These are phyloP conservation scores for Ariopsis seemanni DNA, from an alignment of 2,113 vertebrate genomes.

Conservation along the genomic window DNA sequence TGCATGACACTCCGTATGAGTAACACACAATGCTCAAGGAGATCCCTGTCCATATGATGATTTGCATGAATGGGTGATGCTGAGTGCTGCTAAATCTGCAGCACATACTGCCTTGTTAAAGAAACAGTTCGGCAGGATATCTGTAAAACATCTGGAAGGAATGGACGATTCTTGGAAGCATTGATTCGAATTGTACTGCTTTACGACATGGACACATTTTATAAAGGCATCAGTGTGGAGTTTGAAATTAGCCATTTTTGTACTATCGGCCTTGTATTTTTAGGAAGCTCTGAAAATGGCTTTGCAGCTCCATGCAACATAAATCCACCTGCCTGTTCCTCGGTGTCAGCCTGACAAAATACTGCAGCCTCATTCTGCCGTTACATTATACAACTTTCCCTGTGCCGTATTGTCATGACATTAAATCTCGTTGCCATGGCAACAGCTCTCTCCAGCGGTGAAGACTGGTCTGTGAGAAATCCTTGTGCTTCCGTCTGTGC, in stretches of 20 bases:
- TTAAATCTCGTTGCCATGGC: slow-evolving; percentile 49
- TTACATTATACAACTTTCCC: slow-evolving; percentile 35
- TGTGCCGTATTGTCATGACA: slow-evolving; percentile 40
- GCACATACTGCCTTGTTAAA: background rate
- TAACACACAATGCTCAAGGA: slow-evolving; percentile 15
- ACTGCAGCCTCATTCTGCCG: slow-evolving; percentile 38
- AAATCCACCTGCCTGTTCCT: slow-evolving; percentile 22
- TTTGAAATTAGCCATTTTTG: background rate
- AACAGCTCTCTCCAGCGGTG: slow-evolving; percentile 48
- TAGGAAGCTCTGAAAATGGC: background rate
- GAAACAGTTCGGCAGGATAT: background rate
- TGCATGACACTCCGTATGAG: background rate
- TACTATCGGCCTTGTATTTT: background rate
- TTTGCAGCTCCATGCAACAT: background rate
- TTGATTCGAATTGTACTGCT: background rate
- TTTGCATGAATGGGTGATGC: slow-evolving; percentile 9
- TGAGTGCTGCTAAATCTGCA: background rate
- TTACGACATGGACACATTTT: background rate
- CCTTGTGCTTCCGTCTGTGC: slow-evolving; percentile 26
- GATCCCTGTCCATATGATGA: slow-evolving; percentile 2
- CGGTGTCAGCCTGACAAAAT: slow-evolving; percentile 17
- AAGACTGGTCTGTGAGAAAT: slow-evolving; percentile 41
- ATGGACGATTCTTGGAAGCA: background rate
- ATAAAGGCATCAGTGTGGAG: background rate
- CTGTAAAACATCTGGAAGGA: background rate